Conservation (phyloP, 2,888 invertebrate species). For the Ectobius pallidus region DNA sequence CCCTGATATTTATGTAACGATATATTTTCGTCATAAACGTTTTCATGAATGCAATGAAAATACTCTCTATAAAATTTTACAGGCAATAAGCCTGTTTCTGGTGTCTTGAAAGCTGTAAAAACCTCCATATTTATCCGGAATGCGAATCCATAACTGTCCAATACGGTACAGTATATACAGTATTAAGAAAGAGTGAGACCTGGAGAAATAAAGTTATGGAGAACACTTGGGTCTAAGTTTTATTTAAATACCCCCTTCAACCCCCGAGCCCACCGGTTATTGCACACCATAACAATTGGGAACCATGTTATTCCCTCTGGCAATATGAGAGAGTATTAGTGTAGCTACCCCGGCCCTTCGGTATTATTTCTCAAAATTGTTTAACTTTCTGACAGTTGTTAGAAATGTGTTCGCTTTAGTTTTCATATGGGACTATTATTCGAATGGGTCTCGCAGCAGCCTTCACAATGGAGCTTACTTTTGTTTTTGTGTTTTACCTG, state of each 20-base stretch:
- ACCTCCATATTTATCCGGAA: not conserved
- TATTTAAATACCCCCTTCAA: too few species aligned
- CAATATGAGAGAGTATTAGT: not conserved
- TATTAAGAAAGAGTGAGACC: too few species aligned
- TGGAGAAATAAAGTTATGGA: not conserved
- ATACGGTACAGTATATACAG: not conserved
- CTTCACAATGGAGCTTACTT: too few species aligned
- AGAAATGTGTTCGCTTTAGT: too few species aligned
- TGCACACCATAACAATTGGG: not conserved
- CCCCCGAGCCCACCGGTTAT: too few species aligned
- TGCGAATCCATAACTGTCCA: not conserved
- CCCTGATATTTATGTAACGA: constrained; percentile 1
- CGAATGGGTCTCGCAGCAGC: too few species aligned
- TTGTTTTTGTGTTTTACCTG: too few species aligned
- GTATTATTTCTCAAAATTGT: not conserved
- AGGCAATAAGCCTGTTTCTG: not conserved
- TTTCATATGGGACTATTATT: too few species aligned
- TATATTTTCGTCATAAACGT: constrained; percentile 9
- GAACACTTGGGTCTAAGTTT: not conserved
- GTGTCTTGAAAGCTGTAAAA: not conserved
- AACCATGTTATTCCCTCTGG: not conserved
- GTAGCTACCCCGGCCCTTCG: too few species aligned
- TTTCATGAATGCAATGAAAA: not conserved
- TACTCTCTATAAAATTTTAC: not conserved
- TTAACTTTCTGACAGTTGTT: not conserved